Evolutionary conservation across 2,113 vertebrate species (phyloP).

Genomic region (Microcebus ravelobensis): DNA sequence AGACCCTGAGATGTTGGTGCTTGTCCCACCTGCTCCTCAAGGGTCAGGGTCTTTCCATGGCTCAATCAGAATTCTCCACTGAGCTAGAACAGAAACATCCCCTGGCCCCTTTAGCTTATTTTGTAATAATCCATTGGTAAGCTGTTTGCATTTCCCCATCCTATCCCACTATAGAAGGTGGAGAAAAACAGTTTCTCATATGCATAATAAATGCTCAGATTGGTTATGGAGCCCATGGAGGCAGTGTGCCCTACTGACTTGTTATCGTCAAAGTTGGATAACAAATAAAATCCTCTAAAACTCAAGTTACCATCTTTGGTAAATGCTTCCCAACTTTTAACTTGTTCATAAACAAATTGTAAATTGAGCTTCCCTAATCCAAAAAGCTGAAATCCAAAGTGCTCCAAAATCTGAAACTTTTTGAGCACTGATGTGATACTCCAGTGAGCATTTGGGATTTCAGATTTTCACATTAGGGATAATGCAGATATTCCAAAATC

Average conservation of each 20-base stretch:
- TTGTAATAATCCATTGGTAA: neutral
- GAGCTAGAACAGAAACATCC: neutral
- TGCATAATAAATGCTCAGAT: accelerated
- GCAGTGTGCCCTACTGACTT: neutral
- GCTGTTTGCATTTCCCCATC: neutral
- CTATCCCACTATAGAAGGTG: neutral
- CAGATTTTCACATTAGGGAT: neutral
- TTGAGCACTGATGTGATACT: neutral
- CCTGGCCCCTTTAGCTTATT: neutral
- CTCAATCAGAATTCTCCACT: neutral
- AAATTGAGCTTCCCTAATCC: neutral
- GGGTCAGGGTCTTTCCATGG: neutral
- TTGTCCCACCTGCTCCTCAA: neutral
- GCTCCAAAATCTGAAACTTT: neutral
- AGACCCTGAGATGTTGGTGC: neutral
- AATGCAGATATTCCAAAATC: neutral
- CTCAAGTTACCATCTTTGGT: neutral
- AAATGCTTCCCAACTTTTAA: neutral
- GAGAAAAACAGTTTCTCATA: neutral
- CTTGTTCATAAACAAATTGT: neutral
- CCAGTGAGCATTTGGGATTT: neutral
- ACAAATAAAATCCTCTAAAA: neutral
- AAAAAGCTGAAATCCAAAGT: neutral
- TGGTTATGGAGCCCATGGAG: neutral
- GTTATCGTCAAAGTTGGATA: neutral